Evolutionary conservation across 2,797 vertebrate genomes (phyloP).

Genomic region (Sorex maritimensis): DNA sequence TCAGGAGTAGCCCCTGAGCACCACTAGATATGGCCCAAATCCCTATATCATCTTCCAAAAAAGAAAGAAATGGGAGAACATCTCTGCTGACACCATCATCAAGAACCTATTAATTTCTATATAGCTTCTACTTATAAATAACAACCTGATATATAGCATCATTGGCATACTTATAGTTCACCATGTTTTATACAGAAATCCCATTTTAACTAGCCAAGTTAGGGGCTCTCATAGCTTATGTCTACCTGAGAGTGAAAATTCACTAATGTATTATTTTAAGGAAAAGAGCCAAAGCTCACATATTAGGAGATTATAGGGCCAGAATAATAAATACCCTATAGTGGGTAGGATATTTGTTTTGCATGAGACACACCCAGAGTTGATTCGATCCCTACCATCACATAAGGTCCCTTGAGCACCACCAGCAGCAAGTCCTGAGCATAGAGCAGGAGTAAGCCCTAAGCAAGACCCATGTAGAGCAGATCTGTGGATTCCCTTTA

Average conservation of each 20-base stretch:
- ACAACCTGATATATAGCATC: not conserved
- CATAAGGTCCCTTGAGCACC: no score
- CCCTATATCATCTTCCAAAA: no score
- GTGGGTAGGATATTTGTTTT: no score
- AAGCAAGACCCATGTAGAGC: no score
- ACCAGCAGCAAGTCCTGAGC: no score
- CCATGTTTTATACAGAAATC: not conserved
- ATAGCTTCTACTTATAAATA: not conserved
- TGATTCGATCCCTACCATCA: no score
- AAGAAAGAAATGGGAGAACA: not conserved
- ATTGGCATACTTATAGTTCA: not conserved
- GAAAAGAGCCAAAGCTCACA: not conserved
- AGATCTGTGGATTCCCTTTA: no score
- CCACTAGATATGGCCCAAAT: no score
- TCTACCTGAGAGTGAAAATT: not conserved
- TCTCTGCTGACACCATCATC: not conserved
- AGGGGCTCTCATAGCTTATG: not conserved
- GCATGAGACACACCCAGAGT: no score
- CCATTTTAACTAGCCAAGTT: not conserved
- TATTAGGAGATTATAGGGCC: not conserved
- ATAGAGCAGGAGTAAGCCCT: no score
- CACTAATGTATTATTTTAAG: not conserved
- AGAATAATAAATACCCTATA: no score
- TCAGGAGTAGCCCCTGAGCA: no score
- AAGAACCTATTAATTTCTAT: not conserved